These are phyloP conservation scores for Romanogobio albipinnatus DNA, from an alignment of 2,113 vertebrate genomes.

Conservation along the genomic window DNA sequence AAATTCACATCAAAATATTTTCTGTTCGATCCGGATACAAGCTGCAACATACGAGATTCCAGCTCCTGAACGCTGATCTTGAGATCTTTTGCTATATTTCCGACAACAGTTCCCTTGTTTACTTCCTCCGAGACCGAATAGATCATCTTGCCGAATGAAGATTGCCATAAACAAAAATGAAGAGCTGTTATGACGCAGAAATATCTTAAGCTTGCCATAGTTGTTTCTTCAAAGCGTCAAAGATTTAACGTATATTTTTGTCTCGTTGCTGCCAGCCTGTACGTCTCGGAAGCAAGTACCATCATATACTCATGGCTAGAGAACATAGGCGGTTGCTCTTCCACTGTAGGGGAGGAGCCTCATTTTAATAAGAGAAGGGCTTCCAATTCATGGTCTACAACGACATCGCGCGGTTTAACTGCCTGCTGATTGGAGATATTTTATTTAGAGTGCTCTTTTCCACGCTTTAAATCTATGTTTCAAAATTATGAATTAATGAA, in stretches of 20 bases:
- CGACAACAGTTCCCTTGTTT: constrained; percentile 69
- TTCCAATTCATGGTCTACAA: constrained; percentile 46
- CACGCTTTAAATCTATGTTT: background rate
- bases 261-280: background rate
- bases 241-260: background rate
- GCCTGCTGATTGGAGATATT: background rate
- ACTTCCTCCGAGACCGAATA: constrained; percentile 75
- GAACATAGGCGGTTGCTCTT: background rate
- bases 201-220: constrained; percentile 40
- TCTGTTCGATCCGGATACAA: constrained; percentile 74
- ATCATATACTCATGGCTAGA: background rate
- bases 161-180: constrained; percentile 52
- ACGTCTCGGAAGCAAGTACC: background rate
- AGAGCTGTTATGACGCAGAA: constrained; percentile 52
- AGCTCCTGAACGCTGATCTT: constrained; percentile 68
- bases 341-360: constrained; percentile 33
- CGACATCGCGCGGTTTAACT: constrained; percentile 34
- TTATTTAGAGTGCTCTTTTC: background rate
- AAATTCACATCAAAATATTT: constrained; percentile 75
- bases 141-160: constrained; percentile 61
- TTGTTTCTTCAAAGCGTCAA: too few species aligned
- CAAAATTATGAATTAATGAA: background rate
- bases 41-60: constrained; percentile 69
- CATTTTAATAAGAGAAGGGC: background rate
- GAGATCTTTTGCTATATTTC: constrained; percentile 76